Percentiles rank a stretch among this genome's conserved stretches.
These are phyloP conservation scores for Medauroidea extradentata DNA, from an alignment of 1,140 invertebrate genomes.

Conservation along the genomic window DNA sequence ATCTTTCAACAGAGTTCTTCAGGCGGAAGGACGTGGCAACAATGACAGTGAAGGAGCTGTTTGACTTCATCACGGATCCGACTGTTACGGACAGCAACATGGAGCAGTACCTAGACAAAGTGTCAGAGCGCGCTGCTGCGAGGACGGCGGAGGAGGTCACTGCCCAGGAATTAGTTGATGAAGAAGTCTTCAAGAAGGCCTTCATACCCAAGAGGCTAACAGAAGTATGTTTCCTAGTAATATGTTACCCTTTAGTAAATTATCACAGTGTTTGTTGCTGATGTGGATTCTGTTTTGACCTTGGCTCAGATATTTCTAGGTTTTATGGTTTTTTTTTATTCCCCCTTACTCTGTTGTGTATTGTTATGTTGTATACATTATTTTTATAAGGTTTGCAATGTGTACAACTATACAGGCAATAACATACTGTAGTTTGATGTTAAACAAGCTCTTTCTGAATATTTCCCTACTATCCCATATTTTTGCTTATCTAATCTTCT, in stretches of 20 bases:
- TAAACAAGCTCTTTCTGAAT: too few species aligned
- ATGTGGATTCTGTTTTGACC: not conserved
- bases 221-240: constrained; percentile 66
- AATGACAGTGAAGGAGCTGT: constrained; percentile 86
- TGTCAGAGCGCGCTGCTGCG: constrained; percentile 61
- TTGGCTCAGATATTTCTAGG: not conserved
- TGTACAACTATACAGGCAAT: too few species aligned
- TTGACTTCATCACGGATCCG: constrained; percentile 93
- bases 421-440: too few species aligned
- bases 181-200: constrained; percentile 89
- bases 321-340: constrained; percentile 1
- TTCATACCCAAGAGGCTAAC: constrained; percentile 94
- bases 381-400: not conserved
- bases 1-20: constrained; percentile 79
- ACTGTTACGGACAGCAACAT: constrained; percentile 78
- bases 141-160: constrained; percentile 56
- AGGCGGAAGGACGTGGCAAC: constrained; percentile 82
- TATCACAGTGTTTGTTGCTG: not conserved
- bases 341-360: constrained; percentile 1
- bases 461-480: too few species aligned
- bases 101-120: constrained; percentile 68
- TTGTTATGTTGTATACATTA: not conserved
- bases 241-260: not conserved
- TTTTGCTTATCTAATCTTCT: too few species aligned
- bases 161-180: constrained; percentile 69